Evolutionary conservation across 1,140 invertebrate species (phyloP), one percentile per base, ranked within the genome.

Genomic region (Ganaspis sp.): DNA sequence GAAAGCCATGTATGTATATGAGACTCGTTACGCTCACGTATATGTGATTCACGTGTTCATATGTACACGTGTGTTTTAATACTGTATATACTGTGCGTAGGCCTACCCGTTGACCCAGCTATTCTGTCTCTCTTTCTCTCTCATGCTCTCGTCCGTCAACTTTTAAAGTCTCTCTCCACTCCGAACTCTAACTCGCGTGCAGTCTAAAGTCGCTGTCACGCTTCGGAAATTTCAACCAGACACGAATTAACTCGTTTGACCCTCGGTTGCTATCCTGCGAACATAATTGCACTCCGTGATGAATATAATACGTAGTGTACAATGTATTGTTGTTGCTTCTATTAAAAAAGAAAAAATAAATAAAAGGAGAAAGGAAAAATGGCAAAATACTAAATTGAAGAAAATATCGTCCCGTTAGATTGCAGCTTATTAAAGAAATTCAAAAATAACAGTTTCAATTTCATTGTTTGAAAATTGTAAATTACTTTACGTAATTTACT

Each of bases 41-140:
- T n/a, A n/a, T 29, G 15, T 26, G 58, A 29, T 15, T 64, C 53
- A 12, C 21, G 53, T 58, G 23, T 29, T 26, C 23, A 64, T 19
- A 26, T 58, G 15, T 64, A 64, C 58, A 34, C 58, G 23, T 64
- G 58, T 29, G 23, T 64, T 64, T 64, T 64, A 83, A 69, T 76
- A 69, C 72, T 73, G 82, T 81, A 81, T 84, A 72, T 80, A 78
- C 78, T 81, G 72, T 84, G 77, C 75, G 49, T 69, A 64, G 38
- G 74, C 77, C 75, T 26, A 76, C 75, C 54, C 78, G 75, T 78
- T 83, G 74, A 72, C 74, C 81, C 81, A 70, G 77, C 64, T 72
- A 75, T 40, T 49, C 69, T 58, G 19, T 12, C 42, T 71, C 42
- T 72, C 54, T 70, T 38, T 75, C 70, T 54, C 72, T 12, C 29